Conservation (phyloP, 1,140 invertebrate species). For the Glossosoma conforme region DNA sequence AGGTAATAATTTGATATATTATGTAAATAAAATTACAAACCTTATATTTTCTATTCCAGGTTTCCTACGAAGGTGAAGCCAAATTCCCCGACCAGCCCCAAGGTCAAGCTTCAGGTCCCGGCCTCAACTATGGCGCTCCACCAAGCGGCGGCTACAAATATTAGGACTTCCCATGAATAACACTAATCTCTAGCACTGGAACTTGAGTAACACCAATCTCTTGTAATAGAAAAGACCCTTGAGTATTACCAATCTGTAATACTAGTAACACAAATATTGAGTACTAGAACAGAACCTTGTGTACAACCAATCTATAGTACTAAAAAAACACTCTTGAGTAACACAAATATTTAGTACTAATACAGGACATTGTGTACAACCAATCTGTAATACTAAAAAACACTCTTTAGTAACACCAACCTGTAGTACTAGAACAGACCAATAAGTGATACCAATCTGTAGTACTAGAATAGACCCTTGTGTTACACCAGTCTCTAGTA, state of each 20-base stretch:
- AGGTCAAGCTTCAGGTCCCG: slow-evolving; percentile 27
- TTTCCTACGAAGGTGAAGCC: slow-evolving; percentile 57
- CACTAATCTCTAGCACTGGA: too few relatives aligned
- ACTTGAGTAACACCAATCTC: too few relatives aligned
- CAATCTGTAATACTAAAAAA: too few relatives aligned
- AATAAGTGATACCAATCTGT: too few relatives aligned
- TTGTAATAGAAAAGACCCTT: slow-evolving; percentile 7
- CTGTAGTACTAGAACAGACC: background rate
- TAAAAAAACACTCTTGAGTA: too few relatives aligned
- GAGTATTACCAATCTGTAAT: background rate
- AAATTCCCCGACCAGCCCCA: slow-evolving; percentile 47
- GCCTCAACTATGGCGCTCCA: slow-evolving; percentile 38
- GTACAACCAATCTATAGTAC: too few relatives aligned
- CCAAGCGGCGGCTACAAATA: slow-evolving; percentile 53
- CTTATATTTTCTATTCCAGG: slow-evolving; percentile 45
- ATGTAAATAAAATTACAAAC: too few relatives aligned
- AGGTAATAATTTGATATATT: too few relatives aligned
- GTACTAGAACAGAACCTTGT: background rate
- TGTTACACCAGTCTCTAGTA: too few relatives aligned
- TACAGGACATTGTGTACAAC: slow-evolving; percentile 2
- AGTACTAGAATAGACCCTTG: too few relatives aligned
- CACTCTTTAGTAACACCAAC: too few relatives aligned
- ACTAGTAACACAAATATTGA: background rate
- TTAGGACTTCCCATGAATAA: too few relatives aligned
- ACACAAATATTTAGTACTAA: background rate